Conservation (phyloP, 2,113 vertebrate species). For the Acanthochromis polyacanthus region DNA sequence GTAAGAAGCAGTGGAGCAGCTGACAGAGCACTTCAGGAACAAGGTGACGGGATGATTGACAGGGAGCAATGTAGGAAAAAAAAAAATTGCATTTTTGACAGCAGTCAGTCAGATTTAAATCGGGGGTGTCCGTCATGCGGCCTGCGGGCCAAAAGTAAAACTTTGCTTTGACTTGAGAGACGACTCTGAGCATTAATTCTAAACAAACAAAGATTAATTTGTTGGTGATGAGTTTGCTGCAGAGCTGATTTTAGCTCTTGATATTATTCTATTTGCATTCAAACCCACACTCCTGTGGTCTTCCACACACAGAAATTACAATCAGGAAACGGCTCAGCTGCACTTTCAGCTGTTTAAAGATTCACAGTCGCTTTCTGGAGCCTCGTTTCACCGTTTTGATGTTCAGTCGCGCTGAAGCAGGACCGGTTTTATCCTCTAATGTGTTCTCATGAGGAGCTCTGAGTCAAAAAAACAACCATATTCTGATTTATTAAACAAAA, state of each 20-base stretch:
- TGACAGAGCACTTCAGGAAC: slow-evolving; percentile 28
- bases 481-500: too few relatives aligned
- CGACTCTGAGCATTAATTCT: too few relatives aligned
- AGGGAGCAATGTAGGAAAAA: neutral
- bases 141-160: too few relatives aligned
- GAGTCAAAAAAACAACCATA: too few relatives aligned
- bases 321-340: neutral
- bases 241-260: slow-evolving; percentile 1
- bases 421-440: neutral
- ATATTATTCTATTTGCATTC: neutral
- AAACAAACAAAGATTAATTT: neutral
- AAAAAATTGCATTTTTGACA: neutral
- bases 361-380: slow-evolving; percentile 3
- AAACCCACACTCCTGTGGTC: neutral
- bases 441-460: neutral
- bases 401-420: neutral
- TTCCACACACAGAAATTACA: neutral
- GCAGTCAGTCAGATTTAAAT: slow-evolving; percentile 1
- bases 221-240: neutral
- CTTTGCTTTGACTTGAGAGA: too few relatives aligned
- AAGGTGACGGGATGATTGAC: slow-evolving; percentile 8
- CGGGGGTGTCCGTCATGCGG: too few relatives aligned
- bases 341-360: slow-evolving; percentile 4
- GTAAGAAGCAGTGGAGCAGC: neutral
- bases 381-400: neutral